These are phyloP conservation scores for Allolobophora icterica DNA, from an alignment of 2,888 invertebrate genomes.

Conservation along the genomic window DNA sequence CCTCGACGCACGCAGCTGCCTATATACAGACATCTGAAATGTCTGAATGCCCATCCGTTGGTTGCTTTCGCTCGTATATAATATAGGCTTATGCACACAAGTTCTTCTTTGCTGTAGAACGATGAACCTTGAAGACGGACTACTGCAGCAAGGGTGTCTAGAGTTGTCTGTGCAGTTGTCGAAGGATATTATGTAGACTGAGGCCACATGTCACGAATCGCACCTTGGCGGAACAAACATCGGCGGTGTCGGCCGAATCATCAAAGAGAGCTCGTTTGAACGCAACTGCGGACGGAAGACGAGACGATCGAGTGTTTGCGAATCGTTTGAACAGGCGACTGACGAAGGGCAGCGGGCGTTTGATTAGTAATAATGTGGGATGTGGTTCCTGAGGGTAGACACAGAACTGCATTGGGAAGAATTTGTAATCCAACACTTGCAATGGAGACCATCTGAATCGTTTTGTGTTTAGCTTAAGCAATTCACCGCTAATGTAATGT, in stretches of 20 bases:
- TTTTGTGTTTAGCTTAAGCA: too few species aligned
- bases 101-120: neutral
- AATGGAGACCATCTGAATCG: too few species aligned
- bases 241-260: neutral
- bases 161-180: neutral
- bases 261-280: neutral
- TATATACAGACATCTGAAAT: neutral
- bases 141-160: too few species aligned
- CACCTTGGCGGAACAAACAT: neutral
- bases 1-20: neutral
- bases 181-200: neutral
- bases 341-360: too few species aligned
- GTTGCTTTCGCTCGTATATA: neutral
- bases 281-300: neutral
- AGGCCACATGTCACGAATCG: neutral
- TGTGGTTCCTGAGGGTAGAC: neutral
- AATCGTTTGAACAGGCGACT: neutral
- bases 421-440: too few species aligned
- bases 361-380: too few species aligned
- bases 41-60: neutral
- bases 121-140: neutral
- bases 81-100: neutral
- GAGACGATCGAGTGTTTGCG: neutral
- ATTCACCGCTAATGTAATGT: too few species aligned
- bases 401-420: neutral